These are phyloP conservation scores for Pungitius pungitius DNA, from an alignment of 2,113 vertebrate species.

Conservation along the genomic window DNA sequence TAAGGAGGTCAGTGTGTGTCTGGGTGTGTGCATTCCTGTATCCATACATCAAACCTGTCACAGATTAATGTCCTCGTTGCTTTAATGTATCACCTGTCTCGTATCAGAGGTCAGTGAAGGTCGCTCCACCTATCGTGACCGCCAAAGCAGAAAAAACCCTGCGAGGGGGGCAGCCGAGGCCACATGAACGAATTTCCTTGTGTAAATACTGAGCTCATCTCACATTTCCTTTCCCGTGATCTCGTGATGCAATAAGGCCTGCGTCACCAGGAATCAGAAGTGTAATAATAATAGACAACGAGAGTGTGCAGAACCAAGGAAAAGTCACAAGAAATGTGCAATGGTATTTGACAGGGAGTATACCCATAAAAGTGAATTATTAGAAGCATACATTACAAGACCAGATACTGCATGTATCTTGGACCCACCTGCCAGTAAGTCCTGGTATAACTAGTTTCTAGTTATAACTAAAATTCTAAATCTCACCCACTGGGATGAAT, in stretches of 20 bases:
- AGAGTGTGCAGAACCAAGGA: not conserved
- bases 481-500: not conserved
- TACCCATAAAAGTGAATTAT: not conserved
- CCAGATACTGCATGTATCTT: not conserved
- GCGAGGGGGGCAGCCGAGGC: not conserved
- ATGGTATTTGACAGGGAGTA: not conserved
- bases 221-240: conserved; percentile 41
- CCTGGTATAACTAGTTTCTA: not conserved
- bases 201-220: conserved; percentile 45
- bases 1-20: not conserved
- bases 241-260: not conserved
- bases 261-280: conserved; percentile 4
- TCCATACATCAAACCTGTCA: not conserved
- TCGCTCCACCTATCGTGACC: conserved; percentile 39
- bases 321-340: not conserved
- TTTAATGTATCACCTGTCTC: conserved; percentile 13
- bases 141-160: conserved; percentile 19
- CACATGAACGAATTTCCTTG: conserved; percentile 29
- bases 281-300: not conserved
- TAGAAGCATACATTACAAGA: too few relatives aligned
- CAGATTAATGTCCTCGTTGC: conserved; percentile 4
- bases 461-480: not conserved
- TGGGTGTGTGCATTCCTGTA: not conserved
- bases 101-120: conserved; percentile 32
- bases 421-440: not conserved